Base-by-base conservation (phyloP, 2,113 vertebrate genomes). In the Corvus cornix region DNA sequence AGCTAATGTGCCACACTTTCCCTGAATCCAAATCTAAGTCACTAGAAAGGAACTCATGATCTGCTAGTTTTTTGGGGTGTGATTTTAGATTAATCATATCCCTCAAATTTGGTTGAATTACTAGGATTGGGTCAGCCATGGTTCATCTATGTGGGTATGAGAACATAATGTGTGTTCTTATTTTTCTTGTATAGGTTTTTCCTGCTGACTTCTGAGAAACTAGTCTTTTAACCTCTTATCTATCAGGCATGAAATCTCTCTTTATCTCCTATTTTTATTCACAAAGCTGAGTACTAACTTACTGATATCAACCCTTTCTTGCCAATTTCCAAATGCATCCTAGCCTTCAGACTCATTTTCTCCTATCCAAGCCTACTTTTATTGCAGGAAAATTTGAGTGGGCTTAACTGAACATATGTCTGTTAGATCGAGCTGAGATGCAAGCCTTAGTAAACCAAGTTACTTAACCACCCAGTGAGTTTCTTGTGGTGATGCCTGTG, bases 401-500 rank as follows among this genome's bases (percentile, higher is more conserved):
- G 69, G 33, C 43, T 93, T 74, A 60, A 15, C 58, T 60, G 68
- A 94, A 66, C 39, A 74, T 86, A 56, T 81, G 78, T 91, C 85
- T 92, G 49, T 96, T 87, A 91, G 37, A 91, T 90, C 31, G 94
- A 79, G 69, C 68, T 93, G 87, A 95, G 94, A 77, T 31, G 27
- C 30, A 72, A 95, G 55, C 33, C 30, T 67, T 89, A 53, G 96
- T 79, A 84, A 81, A 75, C 56, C 43, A 30, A 21, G 46, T 87
- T 92, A 64, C 76, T 98, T 96, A 95, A 94, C 68, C 76, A 92
- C 78, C 84, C 87, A 75, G 79, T 26, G 39, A 87, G 52, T 85
- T 95, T 95, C 95, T 95, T 92, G 14, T 94, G 82, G 55, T 93
- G 63, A 62, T 70, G 51, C 76, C 43, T 90, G 66, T 96, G 94